Evolutionary conservation across 2,113 vertebrate genomes (phyloP).

Genomic region (Chaetodon auriga): DNA sequence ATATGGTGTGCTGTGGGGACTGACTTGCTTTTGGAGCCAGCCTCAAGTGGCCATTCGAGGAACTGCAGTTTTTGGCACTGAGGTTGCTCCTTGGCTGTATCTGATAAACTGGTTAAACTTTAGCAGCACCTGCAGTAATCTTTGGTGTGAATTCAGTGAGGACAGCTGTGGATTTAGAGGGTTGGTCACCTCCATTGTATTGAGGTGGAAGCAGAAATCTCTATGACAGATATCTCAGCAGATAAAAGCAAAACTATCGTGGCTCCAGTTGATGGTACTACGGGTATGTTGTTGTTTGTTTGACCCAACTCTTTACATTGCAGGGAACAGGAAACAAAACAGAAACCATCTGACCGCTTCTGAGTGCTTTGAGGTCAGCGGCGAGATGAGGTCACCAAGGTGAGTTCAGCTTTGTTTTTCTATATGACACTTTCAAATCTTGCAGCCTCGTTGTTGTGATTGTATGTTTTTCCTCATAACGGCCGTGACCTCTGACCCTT

Average conservation of each 20-base stretch:
- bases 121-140: too few relatives aligned
- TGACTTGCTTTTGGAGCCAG: too few relatives aligned
- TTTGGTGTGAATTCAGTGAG: too few relatives aligned
- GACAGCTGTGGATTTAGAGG: too few relatives aligned
- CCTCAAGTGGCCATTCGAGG: too few relatives aligned
- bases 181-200: neutral
- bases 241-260: neutral
- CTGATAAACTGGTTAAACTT: too few relatives aligned
- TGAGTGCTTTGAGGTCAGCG: neutral
- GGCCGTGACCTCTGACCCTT: conserved; percentile 50
- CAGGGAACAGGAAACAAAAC: neutral
- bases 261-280: neutral
- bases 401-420: conserved; percentile 4
- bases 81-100: too few relatives aligned
- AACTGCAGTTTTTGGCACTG: too few relatives aligned
- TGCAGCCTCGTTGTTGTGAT: conserved; percentile 23
- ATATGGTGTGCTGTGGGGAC: too few relatives aligned
- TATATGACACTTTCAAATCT: conserved; percentile 13
- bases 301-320: neutral
- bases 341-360: neutral
- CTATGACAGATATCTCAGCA: neutral
- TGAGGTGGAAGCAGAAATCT: neutral
- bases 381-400: neutral
- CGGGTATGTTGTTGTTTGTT: neutral
- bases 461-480: conserved; percentile 44